Percentiles rank a stretch among this genome's conserved stretches.
Conservation (phyloP, 1,140 invertebrate species). For the Diachasmimorpha longicaudata region DNA sequence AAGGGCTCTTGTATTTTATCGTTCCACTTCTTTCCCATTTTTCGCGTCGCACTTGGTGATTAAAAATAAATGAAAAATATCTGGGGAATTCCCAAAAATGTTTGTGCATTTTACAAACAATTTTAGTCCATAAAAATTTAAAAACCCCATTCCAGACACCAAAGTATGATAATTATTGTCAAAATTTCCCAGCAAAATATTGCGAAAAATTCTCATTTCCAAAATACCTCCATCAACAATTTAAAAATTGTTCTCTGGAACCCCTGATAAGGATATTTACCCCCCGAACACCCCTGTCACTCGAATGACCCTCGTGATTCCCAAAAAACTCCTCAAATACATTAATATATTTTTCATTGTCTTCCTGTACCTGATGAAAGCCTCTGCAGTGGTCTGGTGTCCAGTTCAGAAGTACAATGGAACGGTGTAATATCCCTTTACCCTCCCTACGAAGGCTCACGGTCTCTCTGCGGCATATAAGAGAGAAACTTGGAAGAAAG, state of each 20-base stretch:
- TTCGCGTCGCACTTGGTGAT: background rate
- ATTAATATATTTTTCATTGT: background rate
- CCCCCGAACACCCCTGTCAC: too few relatives aligned
- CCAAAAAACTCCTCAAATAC: background rate
- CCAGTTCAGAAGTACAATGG: background rate
- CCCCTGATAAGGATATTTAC: too few relatives aligned
- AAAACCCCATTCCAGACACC: too few relatives aligned
- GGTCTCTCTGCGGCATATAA: background rate
- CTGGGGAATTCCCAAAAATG: too few relatives aligned
- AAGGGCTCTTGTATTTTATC: background rate
- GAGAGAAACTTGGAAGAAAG: conserved; percentile 15
- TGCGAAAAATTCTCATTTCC: too few relatives aligned
- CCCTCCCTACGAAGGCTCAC: background rate
- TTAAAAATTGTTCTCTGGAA: too few relatives aligned
- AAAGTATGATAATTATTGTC: too few relatives aligned
- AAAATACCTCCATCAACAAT: too few relatives aligned
- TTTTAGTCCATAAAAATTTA: too few relatives aligned
- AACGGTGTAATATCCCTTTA: background rate
- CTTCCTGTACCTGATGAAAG: conserved; percentile 6
- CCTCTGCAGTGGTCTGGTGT: background rate
- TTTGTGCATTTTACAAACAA: too few relatives aligned
- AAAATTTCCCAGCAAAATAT: too few relatives aligned
- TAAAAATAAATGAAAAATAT: background rate
- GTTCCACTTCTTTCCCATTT: background rate
- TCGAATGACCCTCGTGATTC: too few relatives aligned